Percentiles rank a stretch among this genome's conserved stretches.
Evolutionary conservation across 2,113 vertebrate species (phyloP).

Genomic region (Xenus cinereus): DNA sequence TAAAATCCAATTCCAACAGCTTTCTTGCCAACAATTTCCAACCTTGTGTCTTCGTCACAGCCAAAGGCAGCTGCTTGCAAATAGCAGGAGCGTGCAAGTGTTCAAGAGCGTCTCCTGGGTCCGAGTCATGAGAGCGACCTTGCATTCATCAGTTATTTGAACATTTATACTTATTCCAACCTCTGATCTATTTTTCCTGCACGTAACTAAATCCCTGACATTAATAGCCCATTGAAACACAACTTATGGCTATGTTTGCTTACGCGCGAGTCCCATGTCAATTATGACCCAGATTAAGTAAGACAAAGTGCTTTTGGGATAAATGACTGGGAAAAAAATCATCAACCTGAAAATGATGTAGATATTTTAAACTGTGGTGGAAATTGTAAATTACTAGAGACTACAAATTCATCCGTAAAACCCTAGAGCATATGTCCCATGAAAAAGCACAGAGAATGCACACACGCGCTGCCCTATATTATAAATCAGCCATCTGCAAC

Average conservation of each 20-base stretch:
- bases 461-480: not conserved
- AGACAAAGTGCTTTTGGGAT: slow-evolving; percentile 30
- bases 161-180: not conserved
- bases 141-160: not conserved
- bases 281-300: slow-evolving; percentile 49
- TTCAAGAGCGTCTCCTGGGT: not conserved
- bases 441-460: not conserved
- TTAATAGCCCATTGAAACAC: not conserved
- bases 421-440: not conserved
- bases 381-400: not conserved
- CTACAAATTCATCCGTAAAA: slow-evolving; percentile 17
- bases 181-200: not conserved
- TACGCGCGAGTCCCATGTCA: not conserved
- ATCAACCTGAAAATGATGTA: slow-evolving; percentile 41
- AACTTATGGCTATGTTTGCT: not conserved
- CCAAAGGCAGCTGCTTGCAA: not conserved
- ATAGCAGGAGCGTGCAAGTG: not conserved
- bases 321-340: slow-evolving; percentile 29
- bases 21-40: not conserved
- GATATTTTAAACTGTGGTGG: not conserved
- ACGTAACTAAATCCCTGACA: not conserved
- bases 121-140: not conserved
- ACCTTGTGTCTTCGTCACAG: not conserved
- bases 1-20: slow-evolving; percentile 27
- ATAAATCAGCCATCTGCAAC: not conserved